Conservation (phyloP, 2,888 invertebrate species). For the Dione vanillae region DNA sequence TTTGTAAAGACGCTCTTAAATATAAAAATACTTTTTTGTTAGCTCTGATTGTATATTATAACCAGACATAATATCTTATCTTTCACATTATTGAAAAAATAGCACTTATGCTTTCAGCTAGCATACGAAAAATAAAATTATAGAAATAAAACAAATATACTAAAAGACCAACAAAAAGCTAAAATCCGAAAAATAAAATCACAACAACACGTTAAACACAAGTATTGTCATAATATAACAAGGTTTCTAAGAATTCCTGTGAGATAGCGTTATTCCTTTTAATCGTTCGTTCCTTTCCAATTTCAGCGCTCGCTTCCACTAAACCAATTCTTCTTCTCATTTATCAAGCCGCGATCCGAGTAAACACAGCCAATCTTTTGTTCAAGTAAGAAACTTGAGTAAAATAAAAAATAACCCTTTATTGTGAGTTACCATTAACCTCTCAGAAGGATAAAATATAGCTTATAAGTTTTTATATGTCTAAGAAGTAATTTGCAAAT, state of each 20-base stretch:
- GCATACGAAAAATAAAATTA: too few species aligned
- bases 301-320: constrained; percentile 41
- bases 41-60: too few species aligned
- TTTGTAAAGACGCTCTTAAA: too few species aligned
- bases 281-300: constrained; percentile 46
- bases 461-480: too few species aligned
- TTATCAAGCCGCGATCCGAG: constrained; percentile 47
- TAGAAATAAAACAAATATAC: neutral
- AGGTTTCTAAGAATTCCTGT: constrained; percentile 15
- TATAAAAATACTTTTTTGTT: too few species aligned
- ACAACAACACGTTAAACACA: constrained; percentile 10
- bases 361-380: constrained; percentile 43
- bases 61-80: too few species aligned
- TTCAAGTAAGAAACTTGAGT: constrained; percentile 28
- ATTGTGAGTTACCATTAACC: constrained; percentile 28
- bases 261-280: constrained; percentile 35
- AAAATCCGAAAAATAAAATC: neutral
- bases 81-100: too few species aligned
- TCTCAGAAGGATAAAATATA: constrained; percentile 13
- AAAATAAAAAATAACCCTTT: constrained; percentile 24
- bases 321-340: constrained; percentile 50
- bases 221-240: constrained; percentile 17
- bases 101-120: too few species aligned
- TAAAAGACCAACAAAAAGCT: neutral
- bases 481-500: too few species aligned